Evolutionary conservation across 2,797 vertebrate species (phyloP), one percentile per base, ranked within the genome.

Genomic region (Lithobates sylvaticus): DNA sequence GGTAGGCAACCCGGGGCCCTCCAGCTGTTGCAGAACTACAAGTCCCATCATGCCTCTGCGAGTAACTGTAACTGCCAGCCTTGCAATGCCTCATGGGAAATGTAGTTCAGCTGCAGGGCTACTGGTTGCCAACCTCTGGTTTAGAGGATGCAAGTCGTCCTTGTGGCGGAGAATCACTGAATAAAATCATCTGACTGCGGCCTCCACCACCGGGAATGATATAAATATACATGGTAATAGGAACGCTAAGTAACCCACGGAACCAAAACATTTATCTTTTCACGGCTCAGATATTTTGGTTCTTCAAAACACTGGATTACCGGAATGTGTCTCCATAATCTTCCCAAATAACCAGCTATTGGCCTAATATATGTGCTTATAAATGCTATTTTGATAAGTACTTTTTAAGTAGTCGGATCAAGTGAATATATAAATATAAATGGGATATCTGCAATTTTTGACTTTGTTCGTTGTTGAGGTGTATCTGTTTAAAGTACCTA

Each of bases 381-480:
- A 81, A 36, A 72, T 81, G 44, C 68, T 61, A 72, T 72, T 72
- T 58, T 58, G 68, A 71, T 81, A 71, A 72, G 78, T 39, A 72
- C 68, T 58, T 71, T 71, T 72, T 81, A 81, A 81, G 78, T 72
- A 69, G 27, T 23, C 10, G 78, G 78, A 81, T 72, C 44, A 61
- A 71, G 36, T 36, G 68, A 72, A 71, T 81, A 54, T 36, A 81
- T 81, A 71, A 47, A 81, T 81, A 71, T 81, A 71, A 81, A 72
- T 81, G 13, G 78, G 68, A 32, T 81, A 44, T 54, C 78, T 70
- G 78, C 8, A 64, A 27, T 21, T 65, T 54, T 27, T 78, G 77
- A 80, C 65, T 69, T 32, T 36, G 42, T n/a, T 65, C 61, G 7
- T 8, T 21, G 61, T 23, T 10, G 78, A 81, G 78, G 78, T 81